phyloP scores from a whole-genome alignment of 2,113 vertebrate genomes.

The Jaculus jaculus region DNA sequence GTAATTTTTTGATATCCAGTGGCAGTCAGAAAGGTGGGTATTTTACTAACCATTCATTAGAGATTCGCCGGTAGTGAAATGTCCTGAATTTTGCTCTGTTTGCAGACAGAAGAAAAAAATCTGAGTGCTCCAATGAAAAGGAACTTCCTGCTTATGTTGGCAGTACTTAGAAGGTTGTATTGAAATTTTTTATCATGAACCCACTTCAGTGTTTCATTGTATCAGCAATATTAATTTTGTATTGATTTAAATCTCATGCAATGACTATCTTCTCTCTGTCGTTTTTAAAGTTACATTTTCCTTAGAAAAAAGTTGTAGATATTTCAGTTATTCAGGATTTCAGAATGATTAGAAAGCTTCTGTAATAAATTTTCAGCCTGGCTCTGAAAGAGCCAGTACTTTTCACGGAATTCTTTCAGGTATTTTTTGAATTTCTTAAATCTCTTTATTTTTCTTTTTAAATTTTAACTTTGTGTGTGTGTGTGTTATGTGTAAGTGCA shows the following conservation, averaged over 20 bases:
- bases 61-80: slow-evolving; percentile 83
- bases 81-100: slow-evolving; percentile 83
- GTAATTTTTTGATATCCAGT: slow-evolving; percentile 85
- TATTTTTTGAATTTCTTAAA: neutral
- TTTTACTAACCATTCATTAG: slow-evolving; percentile 86
- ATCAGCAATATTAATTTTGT: slow-evolving; percentile 72
- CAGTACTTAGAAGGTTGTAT: slow-evolving; percentile 54
- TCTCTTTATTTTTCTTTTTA: no score
- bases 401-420: neutral
- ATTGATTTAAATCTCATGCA: slow-evolving; percentile 60
- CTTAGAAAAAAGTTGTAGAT: slow-evolving; percentile 53
- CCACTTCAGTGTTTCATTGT: slow-evolving; percentile 60
- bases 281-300: slow-evolving; percentile 49
- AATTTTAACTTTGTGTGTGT: no score
- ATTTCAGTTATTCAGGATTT: slow-evolving; percentile 48
- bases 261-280: neutral
- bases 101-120: slow-evolving; percentile 80
- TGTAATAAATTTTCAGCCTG: neutral
- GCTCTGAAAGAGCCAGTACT: neutral
- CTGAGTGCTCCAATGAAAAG: slow-evolving; percentile 77
- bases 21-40: slow-evolving; percentile 85
- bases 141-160: slow-evolving; percentile 81
- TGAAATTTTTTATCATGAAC: slow-evolving; percentile 63
- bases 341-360: slow-evolving; percentile 15
- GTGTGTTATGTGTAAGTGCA: no score